These are phyloP conservation scores for Suricata suricatta DNA, from an alignment of 2,113 vertebrate species.

Conservation along the genomic window DNA sequence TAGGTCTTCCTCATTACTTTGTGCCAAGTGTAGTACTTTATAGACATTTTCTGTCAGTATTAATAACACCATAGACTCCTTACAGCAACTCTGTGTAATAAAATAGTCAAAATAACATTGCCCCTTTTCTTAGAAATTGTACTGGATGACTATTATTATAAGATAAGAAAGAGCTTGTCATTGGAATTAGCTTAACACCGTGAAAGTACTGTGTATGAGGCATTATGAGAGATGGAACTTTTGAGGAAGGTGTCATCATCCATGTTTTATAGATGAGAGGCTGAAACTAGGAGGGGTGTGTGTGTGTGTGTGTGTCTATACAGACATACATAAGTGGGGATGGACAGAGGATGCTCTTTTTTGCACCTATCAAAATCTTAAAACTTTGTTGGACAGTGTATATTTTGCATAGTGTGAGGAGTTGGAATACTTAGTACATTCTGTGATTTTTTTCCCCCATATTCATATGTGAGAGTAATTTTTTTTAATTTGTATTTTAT, in stretches of 20 bases:
- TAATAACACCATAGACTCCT: neutral
- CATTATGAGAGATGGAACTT: neutral
- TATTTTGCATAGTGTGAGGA: conserved; percentile 28
- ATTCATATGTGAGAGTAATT: neutral
- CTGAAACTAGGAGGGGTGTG: neutral
- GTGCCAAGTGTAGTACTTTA: neutral
- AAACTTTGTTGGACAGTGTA: conserved; percentile 8
- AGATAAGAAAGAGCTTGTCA: neutral
- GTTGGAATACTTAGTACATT: conserved; percentile 5
- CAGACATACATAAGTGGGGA: too few relatives aligned
- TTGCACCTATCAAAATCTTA: neutral
- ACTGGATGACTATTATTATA: neutral
- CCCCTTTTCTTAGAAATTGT: neutral
- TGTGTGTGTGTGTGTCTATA: neutral
- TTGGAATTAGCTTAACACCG: neutral
- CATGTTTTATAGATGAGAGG: neutral
- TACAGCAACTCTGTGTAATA: neutral
- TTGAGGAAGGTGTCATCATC: neutral
- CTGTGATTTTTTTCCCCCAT: neutral
- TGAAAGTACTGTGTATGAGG: neutral
- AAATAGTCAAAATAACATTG: neutral
- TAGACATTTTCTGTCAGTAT: neutral
- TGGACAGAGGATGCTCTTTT: neutral
- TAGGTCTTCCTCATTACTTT: neutral
- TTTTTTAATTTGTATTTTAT: conserved; percentile 27